phyloP scores from a whole-genome alignment of 2,113 vertebrate species.

The Xenus cinereus region DNA sequence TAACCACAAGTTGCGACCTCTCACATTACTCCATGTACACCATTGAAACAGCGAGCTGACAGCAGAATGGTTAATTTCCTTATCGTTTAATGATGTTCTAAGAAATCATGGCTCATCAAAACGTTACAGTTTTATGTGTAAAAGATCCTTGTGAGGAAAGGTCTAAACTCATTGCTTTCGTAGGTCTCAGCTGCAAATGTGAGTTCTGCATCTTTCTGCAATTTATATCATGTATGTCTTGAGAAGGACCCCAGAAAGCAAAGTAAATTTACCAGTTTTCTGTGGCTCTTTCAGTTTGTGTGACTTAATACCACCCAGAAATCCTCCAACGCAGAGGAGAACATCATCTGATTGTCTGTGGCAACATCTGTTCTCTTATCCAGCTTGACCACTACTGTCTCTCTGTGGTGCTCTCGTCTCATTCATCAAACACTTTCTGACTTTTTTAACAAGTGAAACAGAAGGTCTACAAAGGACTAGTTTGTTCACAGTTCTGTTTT shows the following conservation, averaged over 20 bases:
- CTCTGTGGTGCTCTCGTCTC: background rate
- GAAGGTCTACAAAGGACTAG: background rate
- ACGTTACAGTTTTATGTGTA: background rate
- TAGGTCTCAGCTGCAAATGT: background rate
- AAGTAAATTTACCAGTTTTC: background rate
- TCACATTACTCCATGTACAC: background rate
- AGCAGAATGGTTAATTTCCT: background rate
- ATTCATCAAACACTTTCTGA: background rate
- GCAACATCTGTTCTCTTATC: background rate
- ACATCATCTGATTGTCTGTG: background rate
- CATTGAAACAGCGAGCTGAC: background rate
- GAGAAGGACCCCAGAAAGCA: background rate
- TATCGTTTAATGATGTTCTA: background rate
- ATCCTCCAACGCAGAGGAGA: background rate
- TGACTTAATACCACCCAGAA: background rate
- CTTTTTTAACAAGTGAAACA: background rate
- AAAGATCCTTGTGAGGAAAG: background rate
- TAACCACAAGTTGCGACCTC: background rate
- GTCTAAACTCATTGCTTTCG: background rate
- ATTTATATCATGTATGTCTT: background rate
- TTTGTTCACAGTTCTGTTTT: background rate
- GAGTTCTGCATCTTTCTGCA: background rate
- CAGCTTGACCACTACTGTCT: background rate
- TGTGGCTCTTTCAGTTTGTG: background rate
- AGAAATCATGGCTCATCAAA: background rate